Evolutionary conservation across 2,797 vertebrate genomes (phyloP).

Genomic region (Megaceryle alcyon): DNA sequence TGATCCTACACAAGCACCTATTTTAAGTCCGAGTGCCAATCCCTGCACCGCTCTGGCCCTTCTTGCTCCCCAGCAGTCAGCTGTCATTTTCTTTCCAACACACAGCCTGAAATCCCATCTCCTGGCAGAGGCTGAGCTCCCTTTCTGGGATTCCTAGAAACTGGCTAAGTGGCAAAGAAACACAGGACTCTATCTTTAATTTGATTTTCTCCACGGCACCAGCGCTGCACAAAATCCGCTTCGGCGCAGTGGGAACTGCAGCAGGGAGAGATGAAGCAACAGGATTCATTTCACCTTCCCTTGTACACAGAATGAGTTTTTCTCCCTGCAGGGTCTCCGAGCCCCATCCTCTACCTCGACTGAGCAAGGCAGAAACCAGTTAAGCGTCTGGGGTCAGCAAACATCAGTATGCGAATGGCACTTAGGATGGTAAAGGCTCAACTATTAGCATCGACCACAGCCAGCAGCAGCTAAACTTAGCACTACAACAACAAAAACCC

Average conservation of each 20-base stretch:
- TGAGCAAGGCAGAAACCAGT: neutral
- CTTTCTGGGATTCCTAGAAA: conserved; percentile 1
- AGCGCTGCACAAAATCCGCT: neutral
- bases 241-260: neutral
- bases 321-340: neutral
- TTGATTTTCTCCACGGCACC: neutral
- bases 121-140: neutral
- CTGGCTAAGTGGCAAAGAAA: neutral
- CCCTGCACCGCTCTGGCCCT: neutral
- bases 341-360: neutral
- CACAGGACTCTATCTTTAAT: neutral
- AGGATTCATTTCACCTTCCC: neutral
- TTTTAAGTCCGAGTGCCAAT: neutral
- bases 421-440: neutral
- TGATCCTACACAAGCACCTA: neutral
- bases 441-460: conserved; percentile 1
- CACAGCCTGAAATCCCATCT: neutral
- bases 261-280: neutral
- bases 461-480: conserved; percentile 9
- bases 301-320: neutral
- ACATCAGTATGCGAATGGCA: neutral
- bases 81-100: neutral
- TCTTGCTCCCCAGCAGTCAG: neutral
- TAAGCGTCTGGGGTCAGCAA: neutral
- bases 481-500: neutral